A percentile compares a stretch with the other conserved stretches of the same genome.
phyloP scores from a whole-genome alignment of 2,113 vertebrate genomes.

The Accipiter cooperii region DNA sequence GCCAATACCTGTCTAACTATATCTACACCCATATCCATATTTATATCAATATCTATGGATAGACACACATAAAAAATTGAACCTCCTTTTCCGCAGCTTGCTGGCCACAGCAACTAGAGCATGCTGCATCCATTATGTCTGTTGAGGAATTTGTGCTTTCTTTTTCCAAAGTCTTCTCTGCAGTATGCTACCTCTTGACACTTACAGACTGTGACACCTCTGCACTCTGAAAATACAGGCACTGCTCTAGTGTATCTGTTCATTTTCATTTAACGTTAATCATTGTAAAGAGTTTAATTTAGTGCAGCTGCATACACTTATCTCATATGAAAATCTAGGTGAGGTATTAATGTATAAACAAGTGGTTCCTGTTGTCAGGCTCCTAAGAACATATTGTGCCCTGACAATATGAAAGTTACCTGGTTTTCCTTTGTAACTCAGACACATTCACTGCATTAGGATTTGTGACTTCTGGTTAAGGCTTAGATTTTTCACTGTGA shows the following conservation, averaged over 20 bases:
- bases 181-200: background rate
- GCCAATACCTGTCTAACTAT: background rate
- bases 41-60: background rate
- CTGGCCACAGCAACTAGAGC: background rate
- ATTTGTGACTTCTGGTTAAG: background rate
- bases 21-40: background rate
- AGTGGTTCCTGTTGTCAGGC: fast-evolving
- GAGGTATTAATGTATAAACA: background rate
- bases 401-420: fast-evolving
- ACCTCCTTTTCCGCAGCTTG: background rate
- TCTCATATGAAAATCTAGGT: background rate
- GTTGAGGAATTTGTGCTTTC: background rate
- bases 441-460: background rate
- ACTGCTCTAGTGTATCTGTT: background rate
- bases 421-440: background rate
- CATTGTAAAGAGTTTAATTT: background rate
- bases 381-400: background rate
- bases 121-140: background rate
- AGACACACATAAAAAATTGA: background rate
- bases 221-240: background rate
- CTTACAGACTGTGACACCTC: background rate
- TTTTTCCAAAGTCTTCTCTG: background rate
- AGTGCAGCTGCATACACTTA: background rate
- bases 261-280: background rate
- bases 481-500: background rate